These are phyloP conservation scores for Apantesis nais DNA, from an alignment of 2,888 invertebrate species.

Conservation along the genomic window DNA sequence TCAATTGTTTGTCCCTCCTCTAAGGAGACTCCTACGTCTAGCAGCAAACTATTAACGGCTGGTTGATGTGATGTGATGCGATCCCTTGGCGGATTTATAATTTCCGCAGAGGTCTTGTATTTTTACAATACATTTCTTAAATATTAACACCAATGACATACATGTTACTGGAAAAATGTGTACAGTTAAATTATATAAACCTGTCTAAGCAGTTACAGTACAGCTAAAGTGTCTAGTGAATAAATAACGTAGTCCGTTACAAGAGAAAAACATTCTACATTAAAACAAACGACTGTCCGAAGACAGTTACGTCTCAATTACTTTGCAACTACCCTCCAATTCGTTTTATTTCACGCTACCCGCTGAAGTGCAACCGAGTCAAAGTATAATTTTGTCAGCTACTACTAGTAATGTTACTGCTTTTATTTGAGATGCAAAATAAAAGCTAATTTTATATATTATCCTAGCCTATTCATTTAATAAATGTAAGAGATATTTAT, in stretches of 20 bases:
- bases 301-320: constrained; percentile 29
- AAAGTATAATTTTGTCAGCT: constrained; percentile 13
- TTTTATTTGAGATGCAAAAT: background rate
- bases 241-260: constrained; percentile 5
- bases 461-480: background rate
- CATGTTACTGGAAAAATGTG: background rate
- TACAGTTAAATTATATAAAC: background rate
- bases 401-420: background rate
- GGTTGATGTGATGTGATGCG: too few species aligned
- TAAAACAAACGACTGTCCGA: constrained; percentile 17
- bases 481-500: background rate
- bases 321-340: constrained; percentile 18
- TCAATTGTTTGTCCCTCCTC: too few species aligned
- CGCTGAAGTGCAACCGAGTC: constrained; percentile 16
- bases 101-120: too few species aligned
- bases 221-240: constrained; percentile 5
- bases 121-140: background rate
- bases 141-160: background rate
- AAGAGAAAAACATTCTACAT: constrained; percentile 8
- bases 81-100: too few species aligned
- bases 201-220: background rate
- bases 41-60: too few species aligned
- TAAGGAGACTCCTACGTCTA: too few species aligned
- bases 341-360: constrained; percentile 20
- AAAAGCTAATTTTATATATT: background rate